Percentiles rank a stretch among this genome's conserved stretches.
These are phyloP conservation scores for Hyles lineata DNA, from an alignment of 2,888 invertebrate species.

Conservation along the genomic window DNA sequence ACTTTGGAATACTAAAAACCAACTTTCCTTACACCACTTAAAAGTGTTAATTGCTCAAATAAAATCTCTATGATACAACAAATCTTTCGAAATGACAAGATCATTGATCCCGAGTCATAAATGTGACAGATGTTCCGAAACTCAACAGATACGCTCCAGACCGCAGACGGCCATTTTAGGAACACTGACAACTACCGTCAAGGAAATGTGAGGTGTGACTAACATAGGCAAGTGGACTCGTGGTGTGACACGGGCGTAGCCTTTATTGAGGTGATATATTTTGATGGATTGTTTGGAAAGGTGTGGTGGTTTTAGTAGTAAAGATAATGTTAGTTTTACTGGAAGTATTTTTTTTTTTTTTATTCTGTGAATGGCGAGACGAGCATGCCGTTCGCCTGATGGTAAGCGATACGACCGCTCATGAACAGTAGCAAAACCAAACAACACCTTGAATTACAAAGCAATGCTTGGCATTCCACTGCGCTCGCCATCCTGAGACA, in stretches of 20 bases:
- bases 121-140: slow-evolving; percentile 8
- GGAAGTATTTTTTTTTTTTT: too few species aligned
- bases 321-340: neutral
- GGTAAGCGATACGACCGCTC: too few species aligned
- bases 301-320: neutral
- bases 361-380: too few species aligned
- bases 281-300: neutral
- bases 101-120: slow-evolving; percentile 13
- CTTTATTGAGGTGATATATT: neutral
- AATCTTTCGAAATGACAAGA: slow-evolving; percentile 19
- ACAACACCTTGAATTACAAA: too few species aligned
- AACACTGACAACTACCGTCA: slow-evolving; percentile 50
- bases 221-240: slow-evolving; percentile 25
- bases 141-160: slow-evolving; percentile 34
- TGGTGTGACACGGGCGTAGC: neutral
- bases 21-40: too few species aligned
- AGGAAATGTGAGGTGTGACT: slow-evolving; percentile 35
- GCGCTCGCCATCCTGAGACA: too few species aligned
- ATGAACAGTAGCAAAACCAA: too few species aligned
- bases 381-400: too few species aligned
- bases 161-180: slow-evolving; percentile 46
- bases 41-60: too few species aligned
- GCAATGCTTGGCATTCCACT: too few species aligned
- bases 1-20: too few species aligned
- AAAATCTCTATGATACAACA: too few species aligned